Base-by-base conservation (phyloP, 2,888 invertebrate genomes). In the Chouioia cunea region DNA sequence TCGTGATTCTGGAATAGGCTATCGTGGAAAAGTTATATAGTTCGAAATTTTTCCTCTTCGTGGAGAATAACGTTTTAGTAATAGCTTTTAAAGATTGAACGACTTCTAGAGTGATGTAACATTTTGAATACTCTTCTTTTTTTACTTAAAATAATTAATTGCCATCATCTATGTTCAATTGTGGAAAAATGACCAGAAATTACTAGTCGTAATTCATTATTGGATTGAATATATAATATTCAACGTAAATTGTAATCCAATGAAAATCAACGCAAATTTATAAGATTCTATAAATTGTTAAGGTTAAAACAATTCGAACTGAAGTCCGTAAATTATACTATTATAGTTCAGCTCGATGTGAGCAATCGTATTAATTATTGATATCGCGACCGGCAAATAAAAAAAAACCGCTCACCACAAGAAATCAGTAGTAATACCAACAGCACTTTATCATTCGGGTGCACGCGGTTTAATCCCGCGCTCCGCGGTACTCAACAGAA, bases 11-110 rank as follows among this genome's bases (percentile, higher is more conserved):
- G 69, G 73, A 70, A 57, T 62, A 50, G 48, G 48, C 43, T 48
- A 71, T 74, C 75, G 69, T 71, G 74, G 76, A 76, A 77, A 77
- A 77, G 76, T 78, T 77, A 36, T 36, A 18, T 54, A 48, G 18
- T 60, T 59, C 27, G 47, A 22, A 43, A 53, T 20, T 36, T 53
- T 58, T 64, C 14, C 15, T n/a, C n/a, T 10, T 46, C 46, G 36
- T 12, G 4, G 48, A 48, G 27, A 43, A 54, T 18, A 57, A 36
- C 46, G 6, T 20, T n/a, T 52, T 47, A 27, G 18, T 27, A 46
- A 14, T 27, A 43, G 46, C 14, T 52, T 62, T 43, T 52, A 22
- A 22, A 15, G 18, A 15, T n/a, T 12, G n/a, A 44, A 50, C 36
- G 47, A 36, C 36, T 18, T 22, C 18, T 18, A 48, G 15, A 53